Conservation (phyloP, 2,888 invertebrate species). For the Andrena bicolor region DNA sequence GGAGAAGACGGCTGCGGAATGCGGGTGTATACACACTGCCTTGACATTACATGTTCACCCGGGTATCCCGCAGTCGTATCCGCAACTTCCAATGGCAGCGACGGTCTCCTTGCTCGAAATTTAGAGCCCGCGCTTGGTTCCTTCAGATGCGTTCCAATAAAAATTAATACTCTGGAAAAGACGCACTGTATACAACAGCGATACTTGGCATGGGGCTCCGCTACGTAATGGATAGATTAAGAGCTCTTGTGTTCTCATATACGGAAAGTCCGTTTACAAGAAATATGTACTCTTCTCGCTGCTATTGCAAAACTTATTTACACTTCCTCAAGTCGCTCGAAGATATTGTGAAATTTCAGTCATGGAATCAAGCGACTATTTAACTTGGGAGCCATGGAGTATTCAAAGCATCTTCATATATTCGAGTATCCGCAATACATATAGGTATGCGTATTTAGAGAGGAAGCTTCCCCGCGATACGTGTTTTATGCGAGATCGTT, state of each 20-base stretch:
- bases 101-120: constrained; percentile 24
- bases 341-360: neutral
- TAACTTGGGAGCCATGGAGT: neutral
- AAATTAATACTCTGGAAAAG: neutral
- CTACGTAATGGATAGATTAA: neutral
- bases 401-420: neutral
- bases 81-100: constrained; percentile 30
- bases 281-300: too few relatives aligned
- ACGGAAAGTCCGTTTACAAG: too few relatives aligned
- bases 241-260: too few relatives aligned
- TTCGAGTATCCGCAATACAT: neutral
- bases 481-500: constrained; percentile 23
- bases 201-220: constrained; percentile 12
- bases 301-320: too few relatives aligned
- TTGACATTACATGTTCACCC: neutral
- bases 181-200: neutral
- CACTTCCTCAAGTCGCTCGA: too few relatives aligned
- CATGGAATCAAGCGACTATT: neutral
- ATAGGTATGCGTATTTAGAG: neutral
- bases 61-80: constrained; percentile 24
- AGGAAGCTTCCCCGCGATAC: neutral
- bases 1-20: constrained; percentile 16
- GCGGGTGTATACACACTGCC: constrained; percentile 3
- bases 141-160: neutral
- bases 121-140: constrained; percentile 19